Conservation (phyloP, 2,113 vertebrate species). For the Patagioenas fasciata region DNA sequence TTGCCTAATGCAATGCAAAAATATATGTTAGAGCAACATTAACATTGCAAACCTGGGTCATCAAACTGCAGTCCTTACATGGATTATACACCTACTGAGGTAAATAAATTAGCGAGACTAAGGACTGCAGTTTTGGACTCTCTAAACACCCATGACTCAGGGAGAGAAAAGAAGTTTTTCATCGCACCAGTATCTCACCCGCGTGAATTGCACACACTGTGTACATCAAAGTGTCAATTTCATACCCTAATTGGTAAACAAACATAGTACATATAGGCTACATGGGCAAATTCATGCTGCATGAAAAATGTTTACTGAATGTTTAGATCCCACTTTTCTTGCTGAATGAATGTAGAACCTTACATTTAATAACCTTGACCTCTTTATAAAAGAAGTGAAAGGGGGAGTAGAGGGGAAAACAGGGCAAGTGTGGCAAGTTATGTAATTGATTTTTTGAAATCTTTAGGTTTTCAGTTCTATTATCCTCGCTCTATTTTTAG, state of each 20-base stretch:
- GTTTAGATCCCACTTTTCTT: neutral
- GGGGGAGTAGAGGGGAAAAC: neutral
- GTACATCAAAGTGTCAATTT: neutral
- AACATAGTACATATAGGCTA: neutral
- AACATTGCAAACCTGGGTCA: neutral
- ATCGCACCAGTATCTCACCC: neutral
- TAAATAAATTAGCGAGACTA: neutral
- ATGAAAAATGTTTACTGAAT: neutral
- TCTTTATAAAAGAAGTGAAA: neutral
- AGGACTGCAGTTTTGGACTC: neutral
- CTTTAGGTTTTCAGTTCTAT: constrained; percentile 21
- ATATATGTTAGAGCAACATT: neutral
- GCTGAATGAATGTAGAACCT: neutral
- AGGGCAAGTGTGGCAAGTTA: constrained; percentile 11
- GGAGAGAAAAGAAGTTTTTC: neutral
- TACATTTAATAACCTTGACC: constrained; percentile 45
- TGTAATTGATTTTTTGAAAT: constrained; percentile 12
- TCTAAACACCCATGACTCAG: neutral
- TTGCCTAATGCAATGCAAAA: neutral
- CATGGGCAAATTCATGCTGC: neutral
- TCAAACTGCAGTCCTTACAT: neutral
- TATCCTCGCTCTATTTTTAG: neutral
- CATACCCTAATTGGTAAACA: neutral
- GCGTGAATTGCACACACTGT: neutral
- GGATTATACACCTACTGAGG: neutral